phyloP scores from a whole-genome alignment of 2,888 invertebrate species.

The Epinotia demarniana region DNA sequence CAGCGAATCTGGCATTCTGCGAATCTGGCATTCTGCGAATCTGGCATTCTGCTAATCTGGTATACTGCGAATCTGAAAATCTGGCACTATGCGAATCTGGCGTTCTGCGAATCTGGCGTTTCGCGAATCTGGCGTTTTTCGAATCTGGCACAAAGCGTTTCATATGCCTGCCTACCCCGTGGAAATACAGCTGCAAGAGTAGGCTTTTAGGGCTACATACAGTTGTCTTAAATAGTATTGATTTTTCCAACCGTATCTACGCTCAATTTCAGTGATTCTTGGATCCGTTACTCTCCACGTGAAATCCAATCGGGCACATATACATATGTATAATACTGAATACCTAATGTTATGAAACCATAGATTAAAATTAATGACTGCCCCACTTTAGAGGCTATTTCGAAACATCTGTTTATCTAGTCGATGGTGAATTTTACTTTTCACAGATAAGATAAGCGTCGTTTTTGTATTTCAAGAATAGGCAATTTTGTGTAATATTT shows the following conservation, averaged over 20 bases:
- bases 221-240: no score
- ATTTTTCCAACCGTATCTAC: neutral
- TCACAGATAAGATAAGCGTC: conserved; percentile 12
- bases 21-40: no score
- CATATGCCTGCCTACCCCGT: no score
- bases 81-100: no score
- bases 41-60: no score
- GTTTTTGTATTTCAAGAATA: conserved; percentile 11
- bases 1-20: no score
- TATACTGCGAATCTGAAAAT: no score
- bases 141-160: no score
- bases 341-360: conserved; percentile 24
- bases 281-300: conserved; percentile 9
- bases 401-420: conserved; percentile 27
- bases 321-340: neutral
- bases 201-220: no score
- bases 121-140: no score
- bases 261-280: conserved; percentile 7
- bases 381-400: conserved; percentile 28
- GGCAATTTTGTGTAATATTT: neutral
- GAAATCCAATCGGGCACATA: conserved; percentile 7
- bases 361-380: conserved; percentile 38
- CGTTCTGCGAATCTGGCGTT: no score
- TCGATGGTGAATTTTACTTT: conserved; percentile 20
- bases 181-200: no score